Evolutionary conservation across 2,797 vertebrate genomes (phyloP), one percentile per base, ranked within the genome.

Genomic region (Kryptolebias ocellatus): DNA sequence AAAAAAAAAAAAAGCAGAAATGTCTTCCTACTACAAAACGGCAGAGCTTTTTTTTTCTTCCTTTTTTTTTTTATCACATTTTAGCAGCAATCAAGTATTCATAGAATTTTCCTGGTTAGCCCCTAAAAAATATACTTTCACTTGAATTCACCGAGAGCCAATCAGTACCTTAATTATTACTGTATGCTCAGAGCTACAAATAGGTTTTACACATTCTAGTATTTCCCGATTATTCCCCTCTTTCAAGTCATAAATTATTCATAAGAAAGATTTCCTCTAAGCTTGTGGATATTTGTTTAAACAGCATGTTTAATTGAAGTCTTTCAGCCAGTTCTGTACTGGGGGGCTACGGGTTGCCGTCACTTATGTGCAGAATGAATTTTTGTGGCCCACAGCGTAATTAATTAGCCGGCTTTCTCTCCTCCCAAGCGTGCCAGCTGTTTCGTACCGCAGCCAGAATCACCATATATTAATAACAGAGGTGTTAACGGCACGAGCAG

Each of bases 271-370:
- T 83, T 81, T 88, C 63, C 70, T 86, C 80, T 89, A 85, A 90
- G 92, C 92, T 92, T 75, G 85, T 92, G 89, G 91, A 91, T 92
- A 93, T 93, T 94, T 94, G 92, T 93, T 93, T 92, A 92, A 93
- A 93, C 91, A 91, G 91, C 89, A 89, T 88, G 91, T 93, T 91
- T 93, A 94, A 94, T 94, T 94, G 92, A 92, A 91, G 89, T 90
- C 88, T 89, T 93, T 91, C 91, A 91, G 88, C 87, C 87, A 90
- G 83, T 86, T 87, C 81, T 82, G 82, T 76, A 80, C 85, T 65
- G 78, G 70, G 78, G 70, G 85, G 86, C 88, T 87, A 84, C 88
- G 87, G 88, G 91, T 88, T 90, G 87, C 89, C 87, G 86, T 91
- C 86, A 90, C 86, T 89, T 89, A 82, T 81, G 80, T 88, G 87